These are phyloP conservation scores for Chondrilla cf. caribensis DNA, from an alignment of 37 sponge, comb jelly and placozoan genomes.

Conservation along the genomic window DNA sequence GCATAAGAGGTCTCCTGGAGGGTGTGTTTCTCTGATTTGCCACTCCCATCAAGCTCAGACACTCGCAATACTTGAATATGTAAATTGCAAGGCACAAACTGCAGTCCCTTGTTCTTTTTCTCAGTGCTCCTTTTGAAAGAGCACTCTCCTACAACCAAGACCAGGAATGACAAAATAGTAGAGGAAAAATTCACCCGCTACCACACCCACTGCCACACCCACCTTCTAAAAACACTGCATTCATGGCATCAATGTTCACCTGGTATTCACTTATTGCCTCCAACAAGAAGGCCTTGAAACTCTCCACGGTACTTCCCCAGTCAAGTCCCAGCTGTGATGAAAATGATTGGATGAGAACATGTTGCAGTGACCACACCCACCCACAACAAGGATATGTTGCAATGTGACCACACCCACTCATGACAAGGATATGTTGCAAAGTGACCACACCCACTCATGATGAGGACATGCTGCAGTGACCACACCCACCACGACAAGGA, in stretches of 20 bases:
- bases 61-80: constrained; percentile 63
- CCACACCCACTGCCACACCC: constrained; percentile 8
- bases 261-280: not conserved
- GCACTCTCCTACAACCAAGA: constrained; percentile 27
- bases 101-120: constrained; percentile 24
- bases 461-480: too few species aligned
- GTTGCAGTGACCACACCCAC: too few species aligned
- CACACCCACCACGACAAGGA: too few species aligned
- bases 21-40: not conserved
- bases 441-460: too few species aligned
- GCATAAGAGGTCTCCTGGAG: constrained; percentile 1
- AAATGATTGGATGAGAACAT: too few species aligned
- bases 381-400: too few species aligned
- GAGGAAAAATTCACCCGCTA: not conserved
- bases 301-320: not conserved
- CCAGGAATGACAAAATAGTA: not conserved
- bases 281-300: not conserved
- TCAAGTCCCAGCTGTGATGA: not conserved
- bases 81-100: constrained; percentile 53
- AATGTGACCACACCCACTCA: too few species aligned
- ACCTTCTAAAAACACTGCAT: not conserved
- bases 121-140: constrained; percentile 36
- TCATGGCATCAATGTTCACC: not conserved
- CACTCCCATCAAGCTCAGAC: not conserved
- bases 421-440: too few species aligned